These are phyloP conservation scores for Chromis chromis DNA, from an alignment of 2,797 vertebrate genomes.

Conservation along the genomic window DNA sequence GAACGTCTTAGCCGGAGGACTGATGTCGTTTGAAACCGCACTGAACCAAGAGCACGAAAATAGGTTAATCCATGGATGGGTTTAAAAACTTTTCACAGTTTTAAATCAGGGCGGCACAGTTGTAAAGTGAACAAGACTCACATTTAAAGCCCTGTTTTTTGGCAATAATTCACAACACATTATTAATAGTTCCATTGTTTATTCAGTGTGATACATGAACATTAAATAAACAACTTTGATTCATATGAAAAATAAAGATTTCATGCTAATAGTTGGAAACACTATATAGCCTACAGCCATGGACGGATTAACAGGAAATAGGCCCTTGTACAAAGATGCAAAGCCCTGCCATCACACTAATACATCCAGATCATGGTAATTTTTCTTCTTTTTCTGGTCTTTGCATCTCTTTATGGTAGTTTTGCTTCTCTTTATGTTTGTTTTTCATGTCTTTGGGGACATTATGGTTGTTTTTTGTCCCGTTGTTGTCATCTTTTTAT, in stretches of 20 bases:
- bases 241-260: too few relatives aligned
- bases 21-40: constrained; percentile 15
- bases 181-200: not conserved
- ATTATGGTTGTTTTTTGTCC: not conserved
- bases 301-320: not conserved
- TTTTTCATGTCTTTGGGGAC: not conserved
- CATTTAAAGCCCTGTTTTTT: not conserved
- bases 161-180: not conserved
- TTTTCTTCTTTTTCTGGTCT: too few relatives aligned
- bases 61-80: not conserved
- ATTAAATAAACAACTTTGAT: too few relatives aligned
- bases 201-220: not conserved
- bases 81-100: not conserved
- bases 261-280: too few relatives aligned
- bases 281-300: not conserved
- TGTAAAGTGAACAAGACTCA: not conserved
- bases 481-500: not conserved
- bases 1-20: not conserved
- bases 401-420: not conserved
- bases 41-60: not conserved
- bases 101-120: not conserved
- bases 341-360: not conserved
- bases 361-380: not conserved
- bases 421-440: too few relatives aligned
- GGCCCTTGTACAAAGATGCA: not conserved